Evolutionary conservation across 1,140 invertebrate genomes (phyloP).

Genomic region (Dendroctonus valens): DNA sequence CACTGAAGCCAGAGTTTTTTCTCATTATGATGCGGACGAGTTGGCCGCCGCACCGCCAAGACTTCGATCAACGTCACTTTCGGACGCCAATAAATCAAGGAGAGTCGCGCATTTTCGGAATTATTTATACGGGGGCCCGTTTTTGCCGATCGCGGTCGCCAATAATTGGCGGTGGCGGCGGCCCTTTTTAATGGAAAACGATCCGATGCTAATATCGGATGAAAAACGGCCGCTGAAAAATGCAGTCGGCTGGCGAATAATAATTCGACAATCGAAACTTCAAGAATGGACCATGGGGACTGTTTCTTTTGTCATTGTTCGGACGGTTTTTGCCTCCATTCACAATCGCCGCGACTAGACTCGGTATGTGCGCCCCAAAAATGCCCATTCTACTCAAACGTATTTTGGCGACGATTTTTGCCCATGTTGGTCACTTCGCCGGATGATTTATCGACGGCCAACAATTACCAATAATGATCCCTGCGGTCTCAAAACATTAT

Average conservation of each 20-base stretch:
- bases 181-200: conserved; percentile 20
- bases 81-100: conserved; percentile 19
- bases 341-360: too few relatives aligned
- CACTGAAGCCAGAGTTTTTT: too few relatives aligned
- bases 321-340: too few relatives aligned
- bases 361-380: too few relatives aligned
- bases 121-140: conserved; percentile 18
- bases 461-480: conserved; percentile 13
- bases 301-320: too few relatives aligned
- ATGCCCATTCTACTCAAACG: too few relatives aligned
- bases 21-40: too few relatives aligned
- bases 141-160: conserved; percentile 16
- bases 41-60: conserved; percentile 6
- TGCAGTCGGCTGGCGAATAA: conserved; percentile 12
- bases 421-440: too few relatives aligned
- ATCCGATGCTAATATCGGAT: conserved; percentile 15
- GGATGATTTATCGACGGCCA: not conserved
- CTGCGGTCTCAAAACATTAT: conserved; percentile 23
- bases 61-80: conserved; percentile 21
- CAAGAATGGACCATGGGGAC: not conserved
- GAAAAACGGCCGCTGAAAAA: conserved; percentile 17
- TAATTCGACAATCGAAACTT: conserved; percentile 16
- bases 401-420: not conserved
- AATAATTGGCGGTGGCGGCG: conserved; percentile 20
- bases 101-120: conserved; percentile 18